These are phyloP conservation scores for Daboia siamensis DNA, from an alignment of 2,113 vertebrate species.

Conservation along the genomic window DNA sequence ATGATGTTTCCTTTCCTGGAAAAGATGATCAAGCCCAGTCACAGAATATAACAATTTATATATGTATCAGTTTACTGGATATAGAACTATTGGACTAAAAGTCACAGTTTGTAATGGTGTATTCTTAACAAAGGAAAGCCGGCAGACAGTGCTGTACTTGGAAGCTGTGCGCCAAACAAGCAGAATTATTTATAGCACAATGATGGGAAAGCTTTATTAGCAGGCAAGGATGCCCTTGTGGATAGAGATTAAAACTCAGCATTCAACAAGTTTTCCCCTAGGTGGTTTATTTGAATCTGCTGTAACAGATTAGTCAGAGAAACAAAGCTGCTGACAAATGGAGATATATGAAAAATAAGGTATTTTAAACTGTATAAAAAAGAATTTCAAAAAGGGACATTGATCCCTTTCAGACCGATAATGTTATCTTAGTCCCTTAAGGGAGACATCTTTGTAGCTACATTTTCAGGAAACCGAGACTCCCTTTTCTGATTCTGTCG, in stretches of 20 bases:
- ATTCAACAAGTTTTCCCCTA: constrained; percentile 45
- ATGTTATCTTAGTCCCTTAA: not conserved
- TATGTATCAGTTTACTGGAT: not conserved
- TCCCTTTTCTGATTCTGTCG: not conserved
- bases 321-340: not conserved
- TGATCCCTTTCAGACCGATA: not conserved
- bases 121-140: constrained; percentile 24
- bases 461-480: not conserved
- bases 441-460: not conserved
- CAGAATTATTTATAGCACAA: constrained; percentile 45
- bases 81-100: constrained; percentile 30
- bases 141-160: constrained; percentile 3
- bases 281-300: constrained; percentile 10
- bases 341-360: not conserved
- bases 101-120: constrained; percentile 18
- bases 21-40: not conserved
- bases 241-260: constrained; percentile 35
- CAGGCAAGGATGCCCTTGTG: constrained; percentile 41
- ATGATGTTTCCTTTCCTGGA: not conserved
- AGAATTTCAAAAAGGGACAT: not conserved
- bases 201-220: constrained; percentile 42
- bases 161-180: constrained; percentile 32
- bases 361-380: not conserved
- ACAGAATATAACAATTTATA: not conserved
- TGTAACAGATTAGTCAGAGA: not conserved